phyloP scores from a whole-genome alignment of 2,113 vertebrate genomes.

The Mugil cephalus region DNA sequence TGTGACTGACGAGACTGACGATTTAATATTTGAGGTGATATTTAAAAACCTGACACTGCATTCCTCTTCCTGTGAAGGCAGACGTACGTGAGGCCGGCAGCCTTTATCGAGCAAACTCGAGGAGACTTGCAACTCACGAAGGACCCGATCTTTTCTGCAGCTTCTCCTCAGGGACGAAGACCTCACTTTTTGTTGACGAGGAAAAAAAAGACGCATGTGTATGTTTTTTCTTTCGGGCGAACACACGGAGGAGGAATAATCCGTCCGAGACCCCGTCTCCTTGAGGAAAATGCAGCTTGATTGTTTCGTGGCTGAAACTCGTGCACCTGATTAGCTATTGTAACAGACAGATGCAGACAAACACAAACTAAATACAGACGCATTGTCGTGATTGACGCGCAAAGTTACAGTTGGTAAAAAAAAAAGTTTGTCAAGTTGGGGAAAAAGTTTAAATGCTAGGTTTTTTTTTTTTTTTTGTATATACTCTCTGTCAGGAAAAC shows the following conservation, averaged over 20 bases:
- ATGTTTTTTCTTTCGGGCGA: neutral
- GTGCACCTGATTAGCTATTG: neutral
- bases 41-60: neutral
- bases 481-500: neutral
- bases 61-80: no score
- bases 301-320: neutral
- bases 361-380: no score
- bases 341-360: no score
- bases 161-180: no score
- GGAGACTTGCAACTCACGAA: no score
- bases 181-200: no score
- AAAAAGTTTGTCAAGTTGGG: slow-evolving; percentile 5
- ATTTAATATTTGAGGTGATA: neutral
- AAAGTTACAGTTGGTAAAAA: no score
- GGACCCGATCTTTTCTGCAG: no score
- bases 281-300: neutral
- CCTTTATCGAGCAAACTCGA: no score
- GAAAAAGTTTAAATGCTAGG: slow-evolving; percentile 14
- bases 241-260: neutral
- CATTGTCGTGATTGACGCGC: neutral
- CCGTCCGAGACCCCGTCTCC: neutral
- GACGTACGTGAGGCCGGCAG: no score
- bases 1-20: neutral
- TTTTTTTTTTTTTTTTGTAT: no score
- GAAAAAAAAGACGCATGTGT: no score